These are phyloP conservation scores for Tupaia chinensis DNA, from an alignment of 2,113 vertebrate genomes.

Conservation along the genomic window DNA sequence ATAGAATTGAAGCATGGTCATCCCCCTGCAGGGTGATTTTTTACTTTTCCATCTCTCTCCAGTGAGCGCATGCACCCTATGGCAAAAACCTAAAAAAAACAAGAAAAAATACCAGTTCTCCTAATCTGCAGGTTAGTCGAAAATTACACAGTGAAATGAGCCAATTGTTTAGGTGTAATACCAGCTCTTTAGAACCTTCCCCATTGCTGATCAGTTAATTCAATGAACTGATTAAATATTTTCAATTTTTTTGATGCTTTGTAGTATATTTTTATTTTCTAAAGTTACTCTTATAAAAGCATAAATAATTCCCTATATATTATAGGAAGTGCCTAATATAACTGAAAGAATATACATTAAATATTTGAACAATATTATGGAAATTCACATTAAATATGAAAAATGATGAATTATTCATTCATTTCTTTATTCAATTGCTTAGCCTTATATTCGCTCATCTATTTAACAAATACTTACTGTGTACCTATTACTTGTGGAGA, in stretches of 20 bases:
- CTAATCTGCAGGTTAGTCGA: not conserved
- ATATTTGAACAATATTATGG: not conserved
- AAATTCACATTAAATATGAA: not conserved
- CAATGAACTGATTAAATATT: not conserved
- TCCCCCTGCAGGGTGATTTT: too few relatives aligned
- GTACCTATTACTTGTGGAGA: accelerated
- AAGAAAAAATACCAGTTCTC: not conserved
- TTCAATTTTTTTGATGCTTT: not conserved
- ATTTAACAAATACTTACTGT: not conserved
- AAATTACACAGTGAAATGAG: not conserved
- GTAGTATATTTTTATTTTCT: slow-evolving; percentile 13
- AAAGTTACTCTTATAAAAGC: not conserved
- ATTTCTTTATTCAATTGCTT: not conserved
- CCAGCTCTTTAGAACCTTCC: not conserved
- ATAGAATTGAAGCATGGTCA: too few relatives aligned
- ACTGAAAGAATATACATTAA: not conserved
- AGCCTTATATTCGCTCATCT: not conserved
- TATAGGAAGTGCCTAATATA: not conserved
- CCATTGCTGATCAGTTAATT: not conserved
- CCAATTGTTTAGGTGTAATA: not conserved
- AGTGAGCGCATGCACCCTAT: too few relatives aligned
- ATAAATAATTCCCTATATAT: not conserved
- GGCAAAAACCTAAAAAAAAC: too few relatives aligned
- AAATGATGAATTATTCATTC: not conserved
- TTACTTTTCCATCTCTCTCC: too few relatives aligned